Evolutionary conservation across 2,888 invertebrate genomes (phyloP).

Genomic region (Limnephilus lunatus): DNA sequence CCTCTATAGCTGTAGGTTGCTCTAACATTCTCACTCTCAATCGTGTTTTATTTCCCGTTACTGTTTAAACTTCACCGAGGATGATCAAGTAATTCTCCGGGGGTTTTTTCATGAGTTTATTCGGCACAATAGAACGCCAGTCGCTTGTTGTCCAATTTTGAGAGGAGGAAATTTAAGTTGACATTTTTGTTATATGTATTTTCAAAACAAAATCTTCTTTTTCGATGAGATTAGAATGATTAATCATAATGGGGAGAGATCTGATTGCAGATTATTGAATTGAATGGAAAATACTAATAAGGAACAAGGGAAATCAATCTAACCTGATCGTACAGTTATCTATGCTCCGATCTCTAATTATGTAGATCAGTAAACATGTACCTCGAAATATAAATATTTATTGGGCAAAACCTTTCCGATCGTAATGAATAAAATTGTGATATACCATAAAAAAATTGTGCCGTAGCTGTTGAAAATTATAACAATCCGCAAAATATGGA

Average conservation of each 20-base stretch:
- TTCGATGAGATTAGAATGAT: not conserved
- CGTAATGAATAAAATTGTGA: slow-evolving; percentile 23
- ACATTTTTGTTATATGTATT: not conserved
- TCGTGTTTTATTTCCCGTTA: slow-evolving; percentile 25
- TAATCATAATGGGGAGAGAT: not conserved
- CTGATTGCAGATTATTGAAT: not conserved
- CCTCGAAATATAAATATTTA: not conserved
- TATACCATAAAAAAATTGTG: slow-evolving; percentile 9
- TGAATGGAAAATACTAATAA: not conserved
- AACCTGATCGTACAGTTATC: not conserved
- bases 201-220: not conserved
- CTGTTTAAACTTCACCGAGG: slow-evolving; percentile 26
- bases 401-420: not conserved
- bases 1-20: not conserved
- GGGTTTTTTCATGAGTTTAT: slow-evolving; percentile 3
- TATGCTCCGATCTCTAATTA: not conserved
- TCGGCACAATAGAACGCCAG: not conserved
- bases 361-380: not conserved
- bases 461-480: slow-evolving; percentile 41
- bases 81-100: slow-evolving; percentile 15
- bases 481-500: slow-evolving; percentile 53
- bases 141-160: not conserved
- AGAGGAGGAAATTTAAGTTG: not conserved
- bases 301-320: not conserved
- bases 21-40: not conserved